Conservation (phyloP, 1,140 invertebrate species). For the Heliconius melpomene region DNA sequence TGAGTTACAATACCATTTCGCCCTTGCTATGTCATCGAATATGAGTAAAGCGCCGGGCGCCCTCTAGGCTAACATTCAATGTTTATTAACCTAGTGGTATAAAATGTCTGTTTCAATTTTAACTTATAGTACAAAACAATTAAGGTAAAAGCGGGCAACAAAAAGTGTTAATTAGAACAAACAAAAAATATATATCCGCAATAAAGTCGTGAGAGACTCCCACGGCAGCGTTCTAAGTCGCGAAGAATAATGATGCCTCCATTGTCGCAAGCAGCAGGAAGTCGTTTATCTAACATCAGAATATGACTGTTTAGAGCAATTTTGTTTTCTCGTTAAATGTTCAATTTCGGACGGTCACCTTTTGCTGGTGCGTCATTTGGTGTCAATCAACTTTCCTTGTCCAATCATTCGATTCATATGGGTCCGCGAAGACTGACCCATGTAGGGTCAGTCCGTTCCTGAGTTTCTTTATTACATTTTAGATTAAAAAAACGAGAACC, state of each 20-base stretch:
- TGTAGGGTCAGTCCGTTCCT: too few species aligned
- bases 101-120: neutral
- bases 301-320: conserved; percentile 80
- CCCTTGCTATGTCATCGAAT: neutral
- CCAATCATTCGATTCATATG: neutral
- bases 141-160: conserved; percentile 77
- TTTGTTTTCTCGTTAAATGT: conserved; percentile 78
- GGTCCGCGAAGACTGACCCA: too few species aligned
- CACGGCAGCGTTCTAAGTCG: conserved; percentile 66
- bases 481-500: too few species aligned
- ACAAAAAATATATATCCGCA: conserved; percentile 80
- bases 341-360: conserved; percentile 69
- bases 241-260: conserved; percentile 75
- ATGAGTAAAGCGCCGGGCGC: neutral
- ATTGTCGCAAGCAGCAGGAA: conserved; percentile 77
- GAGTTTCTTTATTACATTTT: too few species aligned
- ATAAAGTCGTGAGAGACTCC: conserved; percentile 78
- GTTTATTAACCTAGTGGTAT: neutral
- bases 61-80: too few species aligned
- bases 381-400: conserved; percentile 51
- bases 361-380: conserved; percentile 33
- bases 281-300: conserved; percentile 80
- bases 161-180: conserved; percentile 79
- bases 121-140: conserved; percentile 56
- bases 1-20: too few species aligned